Percentiles rank a stretch among this genome's conserved stretches.
Conservation (phyloP, 2,113 vertebrate species). For the Crocuta crocuta region DNA sequence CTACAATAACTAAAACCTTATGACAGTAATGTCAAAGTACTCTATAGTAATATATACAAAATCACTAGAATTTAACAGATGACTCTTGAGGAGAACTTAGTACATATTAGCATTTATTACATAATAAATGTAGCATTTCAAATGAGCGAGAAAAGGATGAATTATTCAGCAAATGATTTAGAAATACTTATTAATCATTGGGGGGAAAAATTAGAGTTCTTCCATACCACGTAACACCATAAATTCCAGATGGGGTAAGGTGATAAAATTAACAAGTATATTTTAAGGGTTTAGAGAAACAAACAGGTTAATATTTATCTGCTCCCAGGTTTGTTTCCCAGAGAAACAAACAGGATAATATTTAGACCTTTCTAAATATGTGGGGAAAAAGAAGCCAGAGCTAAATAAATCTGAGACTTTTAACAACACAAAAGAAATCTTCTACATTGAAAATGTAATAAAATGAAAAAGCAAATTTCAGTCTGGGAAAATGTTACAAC, state of each 20-base stretch:
- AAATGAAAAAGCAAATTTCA: conserved; percentile 1
- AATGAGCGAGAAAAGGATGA: conserved; percentile 51
- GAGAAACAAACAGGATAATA: no score
- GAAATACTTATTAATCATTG: conserved; percentile 57
- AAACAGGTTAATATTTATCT: conserved; percentile 34
- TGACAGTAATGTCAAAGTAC: neutral
- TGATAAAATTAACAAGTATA: conserved; percentile 46
- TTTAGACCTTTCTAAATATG: conserved; percentile 27
- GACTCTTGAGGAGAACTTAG: conserved; percentile 14
- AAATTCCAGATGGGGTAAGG: conserved; percentile 43
- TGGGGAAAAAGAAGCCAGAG: neutral
- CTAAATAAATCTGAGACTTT: neutral
- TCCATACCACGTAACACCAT: neutral
- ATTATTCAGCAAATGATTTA: conserved; percentile 58
- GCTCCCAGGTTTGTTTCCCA: neutral
- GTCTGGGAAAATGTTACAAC: neutral
- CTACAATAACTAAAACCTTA: neutral
- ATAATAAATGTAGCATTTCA: conserved; percentile 54
- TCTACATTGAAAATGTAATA: conserved; percentile 23
- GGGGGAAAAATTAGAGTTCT: conserved; percentile 5
- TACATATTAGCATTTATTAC: conserved; percentile 58
- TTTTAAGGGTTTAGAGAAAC: conserved; percentile 26
- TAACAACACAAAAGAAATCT: neutral
- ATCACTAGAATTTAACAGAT: conserved; percentile 54
- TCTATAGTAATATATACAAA: neutral